Evolutionary conservation across 2,888 invertebrate species (phyloP), one percentile per base, ranked within the genome.

Genomic region (Stenodera caucasica): DNA sequence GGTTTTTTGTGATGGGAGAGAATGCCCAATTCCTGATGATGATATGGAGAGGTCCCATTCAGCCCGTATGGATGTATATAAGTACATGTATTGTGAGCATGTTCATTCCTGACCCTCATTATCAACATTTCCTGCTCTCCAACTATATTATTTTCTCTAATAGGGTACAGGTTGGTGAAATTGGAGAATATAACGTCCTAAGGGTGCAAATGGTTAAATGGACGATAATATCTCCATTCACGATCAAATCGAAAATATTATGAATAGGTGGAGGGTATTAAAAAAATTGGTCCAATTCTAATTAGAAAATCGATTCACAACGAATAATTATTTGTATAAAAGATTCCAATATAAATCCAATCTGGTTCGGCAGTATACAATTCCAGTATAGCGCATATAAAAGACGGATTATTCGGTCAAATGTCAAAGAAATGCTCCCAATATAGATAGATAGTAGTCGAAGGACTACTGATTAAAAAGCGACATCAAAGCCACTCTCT

Each of bases 381-480:
- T 51, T 14, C 51, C 21, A 45, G 45, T 18, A 45, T 45, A 8
- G 45, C 7, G 68, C 64, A 70, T 67, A 78, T 77, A 79, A 80
- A 79, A 77, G 78, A 72, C 77, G 76, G 77, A 79, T 80, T 80
- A 80, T 77, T 78, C 78, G 80, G 80, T 80, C 80, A 80, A 78
- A 78, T 79, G 79, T 80, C 79, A 80, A 80, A 80, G 80, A 76
- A 79, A 76, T 75, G 75, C 72, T 75, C 71, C 52, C 76, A 71
- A 76, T 77, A 73, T 72, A 66, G 72, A 76, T 77, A 73, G 45
- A 45, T 73, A 66, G 63, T 63, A 75, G 79, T 77, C 75, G 75
- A 73, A 77, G 45, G 45, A 45, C 45, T 45, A 75, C 78, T 79
- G 79, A 80, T 80, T 80, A 80, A 80, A 80, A 80, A 79, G 78